Conservation (phyloP, 2,113 vertebrate genomes). For the Amia ocellicauda region DNA sequence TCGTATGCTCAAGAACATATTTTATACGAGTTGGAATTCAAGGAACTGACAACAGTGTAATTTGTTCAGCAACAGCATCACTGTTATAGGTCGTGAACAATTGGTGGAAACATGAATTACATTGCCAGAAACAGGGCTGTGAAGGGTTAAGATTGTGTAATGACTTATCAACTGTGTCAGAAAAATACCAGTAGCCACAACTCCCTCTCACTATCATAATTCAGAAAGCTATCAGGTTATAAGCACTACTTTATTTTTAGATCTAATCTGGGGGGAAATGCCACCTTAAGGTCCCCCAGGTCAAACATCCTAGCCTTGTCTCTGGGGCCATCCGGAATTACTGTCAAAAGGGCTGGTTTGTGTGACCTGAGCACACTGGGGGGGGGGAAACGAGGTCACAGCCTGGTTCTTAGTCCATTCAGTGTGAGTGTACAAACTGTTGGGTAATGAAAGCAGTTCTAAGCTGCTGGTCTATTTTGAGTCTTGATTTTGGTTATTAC, state of each 20-base stretch:
- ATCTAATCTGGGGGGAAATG: conserved; percentile 42
- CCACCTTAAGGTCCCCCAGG: conserved; percentile 43
- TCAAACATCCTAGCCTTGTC: conserved; percentile 29
- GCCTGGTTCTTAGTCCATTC: conserved; percentile 3
- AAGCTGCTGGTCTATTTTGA: no score
- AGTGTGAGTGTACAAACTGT: background rate
- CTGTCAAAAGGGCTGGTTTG: conserved; percentile 25
- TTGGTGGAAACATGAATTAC: no score
- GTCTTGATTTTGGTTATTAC: no score
- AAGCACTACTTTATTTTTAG: conserved; percentile 42
- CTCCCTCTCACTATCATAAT: conserved; percentile 28
- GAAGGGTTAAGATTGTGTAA: background rate
- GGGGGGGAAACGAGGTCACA: conserved; percentile 19
- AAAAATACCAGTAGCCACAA: background rate
- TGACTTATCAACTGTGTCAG: background rate
- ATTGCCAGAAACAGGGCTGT: background rate
- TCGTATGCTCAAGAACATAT: no score
- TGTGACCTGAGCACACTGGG: conserved; percentile 25
- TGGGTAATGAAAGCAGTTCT: no score
- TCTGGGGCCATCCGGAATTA: conserved; percentile 37
- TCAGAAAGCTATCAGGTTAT: background rate
- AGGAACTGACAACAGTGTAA: no score
- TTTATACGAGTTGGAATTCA: no score
- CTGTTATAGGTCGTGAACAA: no score
- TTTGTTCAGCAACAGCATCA: no score